Base-by-base conservation (phyloP, 2,888 invertebrate species). In the Marasmarcha lunaedactyla region DNA sequence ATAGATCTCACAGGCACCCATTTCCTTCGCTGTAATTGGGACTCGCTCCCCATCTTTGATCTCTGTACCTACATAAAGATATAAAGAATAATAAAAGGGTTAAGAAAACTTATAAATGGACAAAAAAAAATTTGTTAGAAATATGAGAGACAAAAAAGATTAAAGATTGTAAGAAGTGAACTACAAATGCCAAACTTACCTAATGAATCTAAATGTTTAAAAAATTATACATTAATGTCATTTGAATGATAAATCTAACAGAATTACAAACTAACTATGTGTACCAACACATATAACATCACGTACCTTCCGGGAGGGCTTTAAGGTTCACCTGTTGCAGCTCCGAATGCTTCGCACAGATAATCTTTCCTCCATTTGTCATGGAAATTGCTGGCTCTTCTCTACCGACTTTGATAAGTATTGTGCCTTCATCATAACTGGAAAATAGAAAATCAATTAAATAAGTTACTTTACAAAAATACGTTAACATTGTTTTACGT, bases 361-460 rank as follows among this genome's bases (percentile, higher is more conserved):
- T 93, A 44, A 99, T 98, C 84, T 99, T 99, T 4, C 98, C 98
- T 15, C 99, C 99, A 57, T 92, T 92, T 1, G 93, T 92, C 99
- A 99, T 99, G 0, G 98, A 97, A 61, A 98, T 97, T 0, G 98
- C 98, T 1, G 99, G 99, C 66, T 99, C 98, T 68, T 99, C 99
- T 33, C 98, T 87, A 1, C 99, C 99, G n/a, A 95, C 90, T 71
- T 95, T 97, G 5, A 97, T 92, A 85, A 97, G 91, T 46, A 97
- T 94, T 50, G 94, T 94, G n/a, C 97, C 97, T 65, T 97, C 96
- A 64, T 97, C 97, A 62, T 96, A 97, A n/a, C 88, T 85, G 49
- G 6, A 12, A 27, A 40, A 38, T 39, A 43, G 10, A 40, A 34
- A 36, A 39, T 38, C 34, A 43, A 25, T 30, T 11, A 43, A 38